Conservation (phyloP, 2,797 vertebrate genomes). For the Chloroceryle amazona region DNA sequence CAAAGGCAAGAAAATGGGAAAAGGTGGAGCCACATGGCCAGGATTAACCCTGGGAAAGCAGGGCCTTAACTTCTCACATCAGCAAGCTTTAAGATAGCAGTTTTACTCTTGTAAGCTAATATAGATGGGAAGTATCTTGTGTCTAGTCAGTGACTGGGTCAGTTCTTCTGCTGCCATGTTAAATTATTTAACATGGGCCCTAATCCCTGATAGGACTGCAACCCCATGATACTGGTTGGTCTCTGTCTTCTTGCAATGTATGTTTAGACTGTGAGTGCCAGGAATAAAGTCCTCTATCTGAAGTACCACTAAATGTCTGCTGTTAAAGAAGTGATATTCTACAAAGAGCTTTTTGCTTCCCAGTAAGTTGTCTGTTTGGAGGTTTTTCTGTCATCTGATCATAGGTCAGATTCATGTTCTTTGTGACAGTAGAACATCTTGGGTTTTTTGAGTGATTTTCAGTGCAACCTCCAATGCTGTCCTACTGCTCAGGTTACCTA, state of each 20-base stretch:
- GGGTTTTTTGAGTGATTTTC: not conserved
- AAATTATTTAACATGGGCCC: not conserved
- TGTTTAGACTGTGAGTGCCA: not conserved
- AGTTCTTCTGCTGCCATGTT: not conserved
- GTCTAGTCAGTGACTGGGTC: not conserved
- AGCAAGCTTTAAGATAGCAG: not conserved
- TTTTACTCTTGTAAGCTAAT: not conserved
- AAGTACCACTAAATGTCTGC: not conserved
- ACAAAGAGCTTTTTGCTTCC: slow-evolving; percentile 2
- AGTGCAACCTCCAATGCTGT: not conserved
- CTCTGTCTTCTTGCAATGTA: not conserved
- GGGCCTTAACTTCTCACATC: not conserved
- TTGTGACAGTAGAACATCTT: not conserved
- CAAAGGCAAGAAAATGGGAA: not conserved
- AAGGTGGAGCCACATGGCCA: not conserved
- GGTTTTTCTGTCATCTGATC: not conserved
- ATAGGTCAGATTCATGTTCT: not conserved
- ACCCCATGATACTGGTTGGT: not conserved
- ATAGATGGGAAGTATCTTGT: not conserved
- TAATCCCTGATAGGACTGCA: not conserved
- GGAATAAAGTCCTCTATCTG: not conserved
- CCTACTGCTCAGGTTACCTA: not conserved
- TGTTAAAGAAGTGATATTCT: slow-evolving; percentile 10
- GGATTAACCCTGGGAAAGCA: not conserved
- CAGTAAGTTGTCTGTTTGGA: not conserved